Conservation (phyloP, 1,140 invertebrate genomes). For the Drosophila sechellia region DNA sequence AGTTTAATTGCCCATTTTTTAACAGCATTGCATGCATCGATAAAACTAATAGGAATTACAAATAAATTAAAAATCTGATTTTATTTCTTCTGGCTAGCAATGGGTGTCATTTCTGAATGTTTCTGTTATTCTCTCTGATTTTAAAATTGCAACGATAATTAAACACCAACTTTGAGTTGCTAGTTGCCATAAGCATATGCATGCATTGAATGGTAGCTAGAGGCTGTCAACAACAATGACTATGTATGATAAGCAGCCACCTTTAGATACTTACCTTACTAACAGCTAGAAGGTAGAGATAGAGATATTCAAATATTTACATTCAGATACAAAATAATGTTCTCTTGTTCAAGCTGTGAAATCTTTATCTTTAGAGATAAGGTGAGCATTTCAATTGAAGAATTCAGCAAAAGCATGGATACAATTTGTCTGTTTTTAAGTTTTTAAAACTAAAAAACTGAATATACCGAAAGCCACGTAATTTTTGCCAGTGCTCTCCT, state of each 20-base stretch:
- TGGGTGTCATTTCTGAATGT: no score
- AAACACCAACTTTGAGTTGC: background rate
- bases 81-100: no score
- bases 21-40: background rate
- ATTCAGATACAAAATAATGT: constrained; percentile 7
- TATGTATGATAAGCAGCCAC: constrained; percentile 30
- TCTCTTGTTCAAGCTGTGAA: background rate
- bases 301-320: constrained; percentile 26
- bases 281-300: constrained; percentile 2
- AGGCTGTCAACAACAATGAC: constrained; percentile 16
- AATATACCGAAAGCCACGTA: background rate
- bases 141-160: background rate
- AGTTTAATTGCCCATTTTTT: background rate
- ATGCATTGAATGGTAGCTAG: constrained; percentile 47
- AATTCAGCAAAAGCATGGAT: background rate
- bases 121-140: background rate
- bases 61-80: background rate
- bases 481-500: constrained; percentile 18
- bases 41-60: no score
- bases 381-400: background rate
- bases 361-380: background rate
- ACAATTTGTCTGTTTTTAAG: no score
- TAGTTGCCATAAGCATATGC: constrained; percentile 2
- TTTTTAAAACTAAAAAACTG: no score
- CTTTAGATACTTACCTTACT: constrained; percentile 7